Evolutionary conservation across 2,797 vertebrate genomes (phyloP).

Genomic region (Myotis findleyi): DNA sequence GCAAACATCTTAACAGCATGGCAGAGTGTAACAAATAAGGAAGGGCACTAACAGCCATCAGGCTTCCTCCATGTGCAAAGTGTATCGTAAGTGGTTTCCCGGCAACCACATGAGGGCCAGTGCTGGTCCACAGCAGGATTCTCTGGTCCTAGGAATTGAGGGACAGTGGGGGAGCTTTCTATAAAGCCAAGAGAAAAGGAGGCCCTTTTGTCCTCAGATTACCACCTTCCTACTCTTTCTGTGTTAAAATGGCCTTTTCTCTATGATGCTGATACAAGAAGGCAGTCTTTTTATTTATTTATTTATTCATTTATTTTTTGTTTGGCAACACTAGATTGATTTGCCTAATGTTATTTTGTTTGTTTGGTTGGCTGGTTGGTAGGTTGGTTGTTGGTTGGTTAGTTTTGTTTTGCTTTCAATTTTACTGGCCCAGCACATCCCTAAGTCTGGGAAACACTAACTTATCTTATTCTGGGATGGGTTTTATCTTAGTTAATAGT

Average conservation of each 20-base stretch:
- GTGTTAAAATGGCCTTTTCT: not conserved
- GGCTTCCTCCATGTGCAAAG: not conserved
- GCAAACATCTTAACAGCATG: not conserved
- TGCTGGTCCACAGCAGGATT: not conserved
- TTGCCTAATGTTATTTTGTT: not conserved
- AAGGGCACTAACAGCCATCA: not conserved
- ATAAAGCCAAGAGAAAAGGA: not conserved
- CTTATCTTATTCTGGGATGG: not conserved
- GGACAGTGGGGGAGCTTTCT: not conserved
- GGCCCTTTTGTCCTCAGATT: not conserved
- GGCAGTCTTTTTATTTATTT: not conserved
- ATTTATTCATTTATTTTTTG: not conserved
- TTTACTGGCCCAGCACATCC: not conserved
- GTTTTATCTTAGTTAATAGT: not conserved
- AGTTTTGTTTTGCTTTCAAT: not conserved
- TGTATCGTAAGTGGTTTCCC: not conserved
- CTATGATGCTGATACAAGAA: not conserved
- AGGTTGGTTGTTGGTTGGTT: not conserved
- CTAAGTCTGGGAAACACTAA: not conserved
- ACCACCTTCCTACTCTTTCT: not conserved
- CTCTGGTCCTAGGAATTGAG: not conserved
- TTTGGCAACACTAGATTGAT: not conserved
- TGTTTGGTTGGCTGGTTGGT: not conserved
- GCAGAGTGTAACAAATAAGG: not conserved
- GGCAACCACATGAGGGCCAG: not conserved